These are phyloP conservation scores for Acleris cristana DNA, from an alignment of 2,888 invertebrate species.

Conservation along the genomic window DNA sequence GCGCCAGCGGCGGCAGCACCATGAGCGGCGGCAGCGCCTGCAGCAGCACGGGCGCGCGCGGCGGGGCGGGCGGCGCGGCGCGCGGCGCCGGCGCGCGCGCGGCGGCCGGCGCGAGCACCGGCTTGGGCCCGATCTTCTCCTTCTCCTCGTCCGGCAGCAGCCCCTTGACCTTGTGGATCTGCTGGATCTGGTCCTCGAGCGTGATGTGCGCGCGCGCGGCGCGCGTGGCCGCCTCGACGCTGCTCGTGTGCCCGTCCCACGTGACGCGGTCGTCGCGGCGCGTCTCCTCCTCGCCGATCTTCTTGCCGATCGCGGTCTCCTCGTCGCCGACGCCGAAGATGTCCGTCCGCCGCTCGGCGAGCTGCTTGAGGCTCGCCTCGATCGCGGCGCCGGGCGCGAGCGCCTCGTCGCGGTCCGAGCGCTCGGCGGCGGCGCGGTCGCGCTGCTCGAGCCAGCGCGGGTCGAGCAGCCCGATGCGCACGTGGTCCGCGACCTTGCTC, in stretches of 20 bases:
- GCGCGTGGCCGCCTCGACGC: constrained; percentile 97
- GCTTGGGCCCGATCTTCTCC: constrained; percentile 97
- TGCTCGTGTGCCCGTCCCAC: constrained; percentile 99
- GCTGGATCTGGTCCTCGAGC: constrained; percentile 97
- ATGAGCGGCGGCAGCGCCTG: constrained; percentile 79
- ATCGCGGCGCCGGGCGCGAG: constrained; percentile 91
- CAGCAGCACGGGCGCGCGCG: constrained; percentile 58
- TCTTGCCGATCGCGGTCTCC: constrained; percentile 99
- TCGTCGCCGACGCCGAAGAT: constrained; percentile 99
- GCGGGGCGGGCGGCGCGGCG: constrained; percentile 24
- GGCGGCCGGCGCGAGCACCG: constrained; percentile 70
- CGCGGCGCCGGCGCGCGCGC: constrained; percentile 42
- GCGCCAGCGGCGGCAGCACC: constrained; percentile 77
- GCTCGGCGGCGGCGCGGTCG: constrained; percentile 96
- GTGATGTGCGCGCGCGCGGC: constrained; percentile 98
- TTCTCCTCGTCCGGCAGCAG: constrained; percentile 97
- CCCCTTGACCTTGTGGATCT: constrained; percentile 97
- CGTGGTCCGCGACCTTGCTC: constrained; percentile 98
- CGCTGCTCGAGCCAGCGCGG: constrained; percentile 99
- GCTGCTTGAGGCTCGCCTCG: constrained; percentile 94
- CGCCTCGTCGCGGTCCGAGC: constrained; percentile 90
- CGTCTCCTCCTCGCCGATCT: constrained; percentile 95
- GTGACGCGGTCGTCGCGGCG: constrained; percentile 96
- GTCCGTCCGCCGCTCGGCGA: constrained; percentile 99
- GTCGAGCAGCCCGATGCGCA: constrained; percentile 97